Evolutionary conservation across 2,888 invertebrate genomes (phyloP).

Genomic region (Sisyra nigra): DNA sequence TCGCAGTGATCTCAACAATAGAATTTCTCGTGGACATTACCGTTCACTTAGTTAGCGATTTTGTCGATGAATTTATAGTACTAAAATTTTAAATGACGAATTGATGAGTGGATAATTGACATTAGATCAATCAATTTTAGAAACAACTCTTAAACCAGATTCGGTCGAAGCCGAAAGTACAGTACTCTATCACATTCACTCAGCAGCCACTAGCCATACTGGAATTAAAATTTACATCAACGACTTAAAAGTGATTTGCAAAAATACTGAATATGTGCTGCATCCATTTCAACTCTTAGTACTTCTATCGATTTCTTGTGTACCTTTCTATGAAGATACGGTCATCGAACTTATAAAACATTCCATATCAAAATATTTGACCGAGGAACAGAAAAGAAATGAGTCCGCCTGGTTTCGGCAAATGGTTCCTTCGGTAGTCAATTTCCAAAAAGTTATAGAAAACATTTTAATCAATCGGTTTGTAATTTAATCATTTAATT

Average conservation of each 20-base stretch:
- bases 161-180: slow-evolving; percentile 42
- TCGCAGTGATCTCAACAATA: too few species aligned
- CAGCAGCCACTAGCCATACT: slow-evolving; percentile 26
- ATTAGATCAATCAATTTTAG: too few species aligned
- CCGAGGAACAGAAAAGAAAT: slow-evolving; percentile 21
- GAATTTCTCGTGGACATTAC: too few species aligned
- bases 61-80: too few species aligned
- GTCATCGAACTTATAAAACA: slow-evolving; percentile 25
- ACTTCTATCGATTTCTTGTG: slow-evolving; percentile 32
- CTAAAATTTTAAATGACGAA: too few species aligned
- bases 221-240: slow-evolving; percentile 29
- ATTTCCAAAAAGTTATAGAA: slow-evolving; percentile 26
- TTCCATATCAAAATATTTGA: slow-evolving; percentile 19
- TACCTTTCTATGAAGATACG: slow-evolving; percentile 29
- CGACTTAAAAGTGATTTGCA: slow-evolving; percentile 30
- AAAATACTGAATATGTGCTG: slow-evolving; percentile 39
- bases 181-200: slow-evolving; percentile 38
- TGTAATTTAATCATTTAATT: slow-evolving; percentile 6
- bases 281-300: slow-evolving; percentile 47
- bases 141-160: slow-evolving; percentile 29
- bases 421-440: slow-evolving; percentile 22
- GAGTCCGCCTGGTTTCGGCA: slow-evolving; percentile 38
- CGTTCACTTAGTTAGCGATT: too few species aligned
- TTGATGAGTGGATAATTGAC: too few species aligned
- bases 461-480: slow-evolving; percentile 33